Conservation (phyloP, 2,113 vertebrate species). For the Vulpes vulpes region DNA sequence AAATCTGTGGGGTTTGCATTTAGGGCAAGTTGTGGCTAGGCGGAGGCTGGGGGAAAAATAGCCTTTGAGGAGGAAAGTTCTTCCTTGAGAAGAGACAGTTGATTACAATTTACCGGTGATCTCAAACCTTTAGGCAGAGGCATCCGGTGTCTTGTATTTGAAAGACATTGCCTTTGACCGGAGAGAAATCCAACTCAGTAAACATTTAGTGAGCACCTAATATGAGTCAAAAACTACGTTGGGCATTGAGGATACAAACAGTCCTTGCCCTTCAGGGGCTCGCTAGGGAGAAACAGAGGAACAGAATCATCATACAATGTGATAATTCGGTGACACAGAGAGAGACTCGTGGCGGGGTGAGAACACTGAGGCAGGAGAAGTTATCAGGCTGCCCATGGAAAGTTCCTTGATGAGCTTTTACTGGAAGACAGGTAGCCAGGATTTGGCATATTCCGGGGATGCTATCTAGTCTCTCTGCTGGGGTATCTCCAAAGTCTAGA, state of each 20-base stretch:
- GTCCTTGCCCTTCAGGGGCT: not conserved
- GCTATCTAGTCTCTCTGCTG: not conserved
- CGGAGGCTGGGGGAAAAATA: not conserved
- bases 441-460: not conserved
- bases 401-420: not conserved
- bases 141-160: not conserved
- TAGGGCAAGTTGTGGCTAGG: not conserved
- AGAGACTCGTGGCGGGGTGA: not conserved
- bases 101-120: not conserved
- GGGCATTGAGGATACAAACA: not conserved
- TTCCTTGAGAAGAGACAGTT: not conserved
- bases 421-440: not conserved
- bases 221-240: not conserved
- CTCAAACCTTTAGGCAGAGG: not conserved
- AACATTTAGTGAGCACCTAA: not conserved
- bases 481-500: not conserved
- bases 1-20: not conserved
- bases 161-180: not conserved
- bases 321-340: not conserved
- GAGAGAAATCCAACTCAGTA: not conserved
- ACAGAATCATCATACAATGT: not conserved
- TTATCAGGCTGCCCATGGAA: not conserved
- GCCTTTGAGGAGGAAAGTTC: not conserved
- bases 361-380: not conserved
- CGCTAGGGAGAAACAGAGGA: not conserved